Conservation (phyloP, 2,113 vertebrate genomes). For the Toxostoma redivivum region DNA sequence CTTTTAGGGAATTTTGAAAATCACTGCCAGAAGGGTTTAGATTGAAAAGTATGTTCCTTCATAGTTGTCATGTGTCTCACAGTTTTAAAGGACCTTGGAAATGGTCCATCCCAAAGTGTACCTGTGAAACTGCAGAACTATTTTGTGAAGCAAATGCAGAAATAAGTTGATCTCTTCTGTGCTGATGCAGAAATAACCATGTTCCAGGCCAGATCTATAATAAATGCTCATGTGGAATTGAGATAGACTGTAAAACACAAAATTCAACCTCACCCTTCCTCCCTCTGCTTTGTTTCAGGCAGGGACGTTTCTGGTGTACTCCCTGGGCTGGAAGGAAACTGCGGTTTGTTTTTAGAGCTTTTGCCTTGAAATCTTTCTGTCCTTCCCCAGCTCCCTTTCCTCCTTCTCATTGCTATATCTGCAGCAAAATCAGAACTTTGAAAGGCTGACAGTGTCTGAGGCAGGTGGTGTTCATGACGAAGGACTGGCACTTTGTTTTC, state of each 20-base stretch:
- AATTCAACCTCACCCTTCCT: slow-evolving; percentile 37
- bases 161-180: neutral
- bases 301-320: neutral
- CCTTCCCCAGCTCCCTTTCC: neutral
- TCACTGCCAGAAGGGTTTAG: neutral
- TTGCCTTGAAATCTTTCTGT: slow-evolving; percentile 15
- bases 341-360: neutral
- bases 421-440: neutral
- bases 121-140: neutral
- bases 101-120: neutral
- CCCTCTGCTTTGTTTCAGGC: neutral
- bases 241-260: neutral
- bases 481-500: neutral
- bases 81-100: neutral
- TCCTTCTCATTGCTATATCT: neutral
- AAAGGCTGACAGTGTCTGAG: neutral
- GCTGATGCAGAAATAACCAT: neutral
- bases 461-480: neutral
- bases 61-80: neutral
- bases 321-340: neutral
- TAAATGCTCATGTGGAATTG: neutral
- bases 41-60: neutral
- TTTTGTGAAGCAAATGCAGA: neutral
- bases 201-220: neutral
- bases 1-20: neutral